These are phyloP conservation scores for Crenichthys baileyi DNA, from an alignment of 2,797 vertebrate genomes.

Conservation along the genomic window DNA sequence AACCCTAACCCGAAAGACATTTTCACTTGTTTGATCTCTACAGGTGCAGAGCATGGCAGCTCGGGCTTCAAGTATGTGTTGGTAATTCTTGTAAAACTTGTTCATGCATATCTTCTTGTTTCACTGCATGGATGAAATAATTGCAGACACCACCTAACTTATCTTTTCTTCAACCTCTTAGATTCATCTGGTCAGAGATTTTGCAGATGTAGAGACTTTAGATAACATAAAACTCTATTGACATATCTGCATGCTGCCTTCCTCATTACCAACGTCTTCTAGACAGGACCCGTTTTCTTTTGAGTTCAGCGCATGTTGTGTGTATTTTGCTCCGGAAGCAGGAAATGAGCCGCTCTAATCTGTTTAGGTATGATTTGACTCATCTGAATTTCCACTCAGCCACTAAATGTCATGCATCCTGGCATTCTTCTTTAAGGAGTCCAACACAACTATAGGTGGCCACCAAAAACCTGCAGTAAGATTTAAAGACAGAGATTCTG, in stretches of 20 bases:
- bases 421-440: slow-evolving; percentile 71
- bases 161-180: background rate
- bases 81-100: background rate
- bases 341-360: slow-evolving; percentile 66
- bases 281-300: slow-evolving; percentile 54
- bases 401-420: slow-evolving; percentile 71
- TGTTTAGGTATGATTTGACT: slow-evolving; percentile 70
- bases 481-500: slow-evolving; percentile 40
- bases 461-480: slow-evolving; percentile 52
- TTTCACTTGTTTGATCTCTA: slow-evolving; percentile 21
- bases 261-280: slow-evolving; percentile 27
- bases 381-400: slow-evolving; percentile 75
- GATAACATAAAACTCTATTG: background rate
- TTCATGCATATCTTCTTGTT: background rate
- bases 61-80: background rate
- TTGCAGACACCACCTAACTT: background rate
- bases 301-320: slow-evolving; percentile 16
- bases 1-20: slow-evolving; percentile 15
- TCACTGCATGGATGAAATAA: background rate
- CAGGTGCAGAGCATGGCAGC: slow-evolving; percentile 39
- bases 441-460: slow-evolving; percentile 60
- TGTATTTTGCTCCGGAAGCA: slow-evolving; percentile 73
- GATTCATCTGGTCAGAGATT: background rate
- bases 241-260: slow-evolving; percentile 7
- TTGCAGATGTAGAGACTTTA: background rate